Evolutionary conservation across 1,140 invertebrate species (phyloP).

Genomic region (Musca vetustissima): DNA sequence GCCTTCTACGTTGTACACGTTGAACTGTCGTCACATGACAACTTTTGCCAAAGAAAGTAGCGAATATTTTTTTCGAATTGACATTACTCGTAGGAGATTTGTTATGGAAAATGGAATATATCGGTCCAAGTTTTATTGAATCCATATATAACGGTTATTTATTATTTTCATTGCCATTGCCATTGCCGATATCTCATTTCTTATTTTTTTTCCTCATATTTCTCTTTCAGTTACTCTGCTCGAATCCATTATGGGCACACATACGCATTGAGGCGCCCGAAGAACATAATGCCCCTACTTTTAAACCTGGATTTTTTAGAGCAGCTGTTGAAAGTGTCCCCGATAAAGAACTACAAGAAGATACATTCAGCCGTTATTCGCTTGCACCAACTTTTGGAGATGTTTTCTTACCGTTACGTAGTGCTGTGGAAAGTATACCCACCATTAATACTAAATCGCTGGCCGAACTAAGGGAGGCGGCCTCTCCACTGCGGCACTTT

Average conservation of each 20-base stretch:
- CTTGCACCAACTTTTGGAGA: conserved; percentile 40
- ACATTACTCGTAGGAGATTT: too few species aligned
- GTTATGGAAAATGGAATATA: too few species aligned
- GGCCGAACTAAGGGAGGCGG: conserved; percentile 31
- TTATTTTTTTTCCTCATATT: not conserved
- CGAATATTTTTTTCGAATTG: too few species aligned
- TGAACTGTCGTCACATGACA: too few species aligned
- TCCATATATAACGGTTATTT: too few species aligned
- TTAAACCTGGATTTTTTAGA: conserved; percentile 58
- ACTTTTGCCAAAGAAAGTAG: too few species aligned
- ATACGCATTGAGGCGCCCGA: conserved; percentile 47
- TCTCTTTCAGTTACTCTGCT: conserved; percentile 31
- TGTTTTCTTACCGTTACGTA: conserved; percentile 59
- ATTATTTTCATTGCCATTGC: too few species aligned
- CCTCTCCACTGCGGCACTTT: conserved; percentile 38
- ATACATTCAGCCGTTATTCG: conserved; percentile 35
- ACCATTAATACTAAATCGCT: conserved; percentile 39
- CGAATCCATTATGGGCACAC: conserved; percentile 28
- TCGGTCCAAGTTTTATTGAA: too few species aligned
- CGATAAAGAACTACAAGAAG: too few species aligned
- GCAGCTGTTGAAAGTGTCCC: conserved; percentile 60
- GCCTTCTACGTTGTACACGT: too few species aligned
- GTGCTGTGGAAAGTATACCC: conserved; percentile 63
- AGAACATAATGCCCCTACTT: conserved; percentile 32
- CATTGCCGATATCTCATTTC: too few species aligned